Base-by-base conservation (phyloP, 2,888 invertebrate species). In the Therioaphis trifolii region DNA sequence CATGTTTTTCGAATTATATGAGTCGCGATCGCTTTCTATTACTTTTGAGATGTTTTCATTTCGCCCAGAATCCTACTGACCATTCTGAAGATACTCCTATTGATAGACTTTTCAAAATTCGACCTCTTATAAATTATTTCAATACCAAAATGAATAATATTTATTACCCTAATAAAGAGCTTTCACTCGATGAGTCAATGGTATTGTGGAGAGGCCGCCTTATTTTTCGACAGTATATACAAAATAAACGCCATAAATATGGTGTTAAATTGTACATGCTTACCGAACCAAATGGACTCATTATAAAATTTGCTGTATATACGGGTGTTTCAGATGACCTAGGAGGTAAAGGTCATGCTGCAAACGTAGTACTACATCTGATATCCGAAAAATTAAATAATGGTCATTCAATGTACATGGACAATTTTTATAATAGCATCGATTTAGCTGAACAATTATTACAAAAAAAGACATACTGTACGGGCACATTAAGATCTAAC, bases 181-280 rank as follows among this genome's bases (percentile, higher is more conserved):
- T 61, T 29, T 77, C 40, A 52, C 15, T 79, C 12, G 79, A 84
- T 55, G 77, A 84, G 35, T 43, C 77, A n/a, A 84, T 84, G 77
- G 55, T 84, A n/a, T 27, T 63, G 18, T 63, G 35, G 35, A 35
- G 3, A 35, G 35, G 35, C 4, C 7, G 69, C 4, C 21, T 84
- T 21, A 29, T 29, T 21, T 78, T 84, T 71, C 49, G 69, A 0
- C 78, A 78, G 29, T 78, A 52, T 40, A 84, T 35, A 3, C 35
- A 35, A 5, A 35, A 35, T 35, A 35, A 35, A 35, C 35, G 35
- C 7, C 35, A 35, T 35, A 35, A 35, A 35, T 35, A 35, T 35
- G 35, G 35, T 5, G 7, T 35, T 5, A 35, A 35, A 35, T 35
- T 35, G 7, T 35, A 35, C 35, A 35, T 35, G 35, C 35, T 35